Conservation (phyloP, 2,113 vertebrate species). For the Rissa tridactyla region DNA sequence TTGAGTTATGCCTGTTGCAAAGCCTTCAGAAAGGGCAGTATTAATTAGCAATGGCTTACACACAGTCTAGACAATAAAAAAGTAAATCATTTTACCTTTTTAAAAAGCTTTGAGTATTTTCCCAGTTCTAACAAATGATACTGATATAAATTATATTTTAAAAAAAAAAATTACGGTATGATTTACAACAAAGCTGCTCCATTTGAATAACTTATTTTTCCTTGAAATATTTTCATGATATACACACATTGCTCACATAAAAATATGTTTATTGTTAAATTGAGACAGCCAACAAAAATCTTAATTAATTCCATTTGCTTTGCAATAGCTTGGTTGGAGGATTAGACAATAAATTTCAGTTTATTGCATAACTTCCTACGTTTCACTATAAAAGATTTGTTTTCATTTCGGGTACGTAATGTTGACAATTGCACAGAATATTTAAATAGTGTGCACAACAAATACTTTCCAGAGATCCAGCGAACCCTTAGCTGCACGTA, state of each 20-base stretch:
- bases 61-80: conserved; percentile 60
- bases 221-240: conserved; percentile 45
- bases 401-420: conserved; percentile 17
- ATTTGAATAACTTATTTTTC: conserved; percentile 31
- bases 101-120: conserved; percentile 20
- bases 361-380: conserved; percentile 8
- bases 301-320: conserved; percentile 67
- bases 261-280: conserved; percentile 55
- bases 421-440: conserved; percentile 15
- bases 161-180: not conserved
- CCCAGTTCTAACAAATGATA: conserved; percentile 11
- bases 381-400: conserved; percentile 39
- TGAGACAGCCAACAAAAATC: conserved; percentile 7
- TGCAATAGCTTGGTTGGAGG: conserved; percentile 13
- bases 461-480: not conserved
- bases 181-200: not conserved
- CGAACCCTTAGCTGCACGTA: not conserved
- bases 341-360: conserved; percentile 57
- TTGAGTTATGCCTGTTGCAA: conserved; percentile 69
- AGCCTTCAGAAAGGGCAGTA: conserved; percentile 64
- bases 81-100: conserved; percentile 38
- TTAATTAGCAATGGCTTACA: conserved; percentile 66
- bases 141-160: not conserved
- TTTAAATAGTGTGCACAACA: not conserved
- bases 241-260: conserved; percentile 32